Base-by-base conservation (phyloP, 2,888 invertebrate species). In the Drosophila lacicola region DNA sequence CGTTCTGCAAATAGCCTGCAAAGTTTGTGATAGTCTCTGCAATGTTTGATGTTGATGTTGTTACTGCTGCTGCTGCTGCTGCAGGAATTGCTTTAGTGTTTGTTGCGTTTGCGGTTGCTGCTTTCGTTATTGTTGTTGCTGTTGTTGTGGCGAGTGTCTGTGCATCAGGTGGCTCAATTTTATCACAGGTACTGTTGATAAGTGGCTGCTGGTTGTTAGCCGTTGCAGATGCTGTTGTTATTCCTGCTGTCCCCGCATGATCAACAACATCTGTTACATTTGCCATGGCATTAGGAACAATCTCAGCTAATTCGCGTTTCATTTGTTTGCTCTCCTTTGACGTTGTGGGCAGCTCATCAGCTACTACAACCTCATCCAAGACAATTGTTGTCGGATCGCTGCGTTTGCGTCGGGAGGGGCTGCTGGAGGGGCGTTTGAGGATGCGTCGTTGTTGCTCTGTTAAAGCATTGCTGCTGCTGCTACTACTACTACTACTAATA, bases 121-220 rank as follows among this genome's bases (percentile, higher is more conserved):
- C 14, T 51, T 64, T 46, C 17, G 61, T 65, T 60, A 65, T 11
- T 33, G 70, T 57, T 44, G 60, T 47, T 39, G 68, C 50, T 72
- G 58, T 58, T 72, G 62, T 49, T 60, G 63, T 67, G 56, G 56
- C 65, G 37, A 68, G 41, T 65, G 54, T 63, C 67, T 63, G 62
- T 65, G 64, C 70, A 65, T 79, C 79, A 75, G 83, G 74, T 75
- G 81, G 78, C 72, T 88, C 85, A 71, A 79, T 83, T 87, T 83
- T 91, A 91, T 89, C 90, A 91, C 91, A 91, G 91, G 91, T 91
- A 91, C 91, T 91, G 79, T 91, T 91, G 82, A 90, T 89, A 84
- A 85, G 61, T 75, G 76, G 79, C 82, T 82, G 83, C 62, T 70
- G 81, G 67, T 73, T 80, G 54, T 70, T 64, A 70, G 60, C 70